phyloP scores from a whole-genome alignment of 2,888 invertebrate species.

The Cryptus armator region DNA sequence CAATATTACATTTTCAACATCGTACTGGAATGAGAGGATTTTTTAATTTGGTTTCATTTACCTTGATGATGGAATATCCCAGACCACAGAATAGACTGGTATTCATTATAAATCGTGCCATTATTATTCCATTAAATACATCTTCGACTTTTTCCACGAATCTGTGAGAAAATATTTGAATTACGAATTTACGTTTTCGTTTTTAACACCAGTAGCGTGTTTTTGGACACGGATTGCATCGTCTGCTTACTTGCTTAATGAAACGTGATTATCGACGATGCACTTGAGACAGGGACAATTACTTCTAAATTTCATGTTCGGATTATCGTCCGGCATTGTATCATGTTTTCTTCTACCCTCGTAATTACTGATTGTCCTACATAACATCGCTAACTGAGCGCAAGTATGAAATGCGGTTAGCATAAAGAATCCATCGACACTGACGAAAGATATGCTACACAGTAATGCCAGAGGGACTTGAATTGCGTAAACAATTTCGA shows the following conservation, averaged over 20 bases:
- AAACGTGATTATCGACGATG: conserved; percentile 63
- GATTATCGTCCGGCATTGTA: not conserved
- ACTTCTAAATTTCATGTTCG: not conserved
- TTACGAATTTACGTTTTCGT: not conserved
- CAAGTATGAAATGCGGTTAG: conserved; percentile 65
- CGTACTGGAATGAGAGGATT: not conserved
- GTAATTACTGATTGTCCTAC: conserved; percentile 47
- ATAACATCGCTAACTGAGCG: conserved; percentile 66
- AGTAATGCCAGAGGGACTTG: conserved; percentile 37
- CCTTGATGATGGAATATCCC: conserved; percentile 50
- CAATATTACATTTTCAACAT: not conserved
- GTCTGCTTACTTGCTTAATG: conserved; percentile 43
- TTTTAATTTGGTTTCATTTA: conserved; percentile 10
- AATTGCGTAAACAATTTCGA: conserved; percentile 58
- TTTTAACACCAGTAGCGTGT: not conserved
- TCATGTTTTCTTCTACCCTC: conserved; percentile 42
- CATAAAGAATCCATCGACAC: conserved; percentile 39
- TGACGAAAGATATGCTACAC: not conserved
- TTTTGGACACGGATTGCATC: not conserved
- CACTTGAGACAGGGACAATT: conserved; percentile 55
- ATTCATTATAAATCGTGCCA: conserved; percentile 14
- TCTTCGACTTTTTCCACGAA: not conserved
- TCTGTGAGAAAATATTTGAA: not conserved
- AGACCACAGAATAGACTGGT: conserved; percentile 44
- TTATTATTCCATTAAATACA: not conserved